Evolutionary conservation across 2,888 invertebrate genomes (phyloP), one percentile per base, ranked within the genome.

Genomic region (Rotaria macrura): DNA sequence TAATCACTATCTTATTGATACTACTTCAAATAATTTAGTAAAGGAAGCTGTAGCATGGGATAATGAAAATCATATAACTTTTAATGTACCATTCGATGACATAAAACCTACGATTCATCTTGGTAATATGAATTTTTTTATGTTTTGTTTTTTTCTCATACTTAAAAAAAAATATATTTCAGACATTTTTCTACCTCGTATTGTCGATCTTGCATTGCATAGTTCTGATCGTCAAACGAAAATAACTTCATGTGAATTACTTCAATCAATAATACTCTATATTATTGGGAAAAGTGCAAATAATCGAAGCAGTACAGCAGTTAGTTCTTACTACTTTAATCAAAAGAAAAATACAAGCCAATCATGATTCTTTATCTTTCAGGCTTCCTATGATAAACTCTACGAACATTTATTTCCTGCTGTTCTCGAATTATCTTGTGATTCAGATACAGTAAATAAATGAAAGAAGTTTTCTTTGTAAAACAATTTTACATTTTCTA

Each of bases 211-310:
- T 83, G 93, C 94, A 1, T 89, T 93, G 55, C 92, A 92, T 86
- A 93, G 93, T 12, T 93, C 93, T 87, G 93, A 94, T 88, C 91
- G 94, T 25, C 93, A 93, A 89, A 93, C 93, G 0, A 93, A 93
- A 89, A 91, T 94, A 12, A 92, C 93, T 9, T 94, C 94, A 0
- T 94, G 94, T 89, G 94, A 94, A 91, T 90, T 94, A 10, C 91
- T 94, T 0, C 94, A 94, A 90, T 92, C 93, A 0, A 89, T 93
- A 40, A 91, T 93, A 7, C 90, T 93, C 83, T 92, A 93, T 86
- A 92, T 93, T 88, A 90, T 94, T 54, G 94, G 94, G 34, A 92
- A 91, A 29, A 88, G 57, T 43, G 85, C 84, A 29, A 65, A 29
- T 29, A 65, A 65, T 65, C 65, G 65, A 65, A 65, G 65, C 12